Evolutionary conservation across 2,797 vertebrate genomes (phyloP).

Genomic region (Mico argentatus): DNA sequence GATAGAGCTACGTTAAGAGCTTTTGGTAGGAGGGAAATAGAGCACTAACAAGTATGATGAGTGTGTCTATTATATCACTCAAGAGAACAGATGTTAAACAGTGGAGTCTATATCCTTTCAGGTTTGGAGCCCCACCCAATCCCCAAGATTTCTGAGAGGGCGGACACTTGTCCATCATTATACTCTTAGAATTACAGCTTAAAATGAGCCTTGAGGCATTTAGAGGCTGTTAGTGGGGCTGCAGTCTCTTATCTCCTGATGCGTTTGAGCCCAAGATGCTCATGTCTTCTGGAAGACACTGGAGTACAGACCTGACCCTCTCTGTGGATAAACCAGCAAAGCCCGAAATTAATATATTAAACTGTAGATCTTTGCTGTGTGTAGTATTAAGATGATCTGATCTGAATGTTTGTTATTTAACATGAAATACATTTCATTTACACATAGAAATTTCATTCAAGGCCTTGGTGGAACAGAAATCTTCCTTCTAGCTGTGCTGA

Average conservation of each 20-base stretch:
- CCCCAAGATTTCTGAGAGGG: background rate
- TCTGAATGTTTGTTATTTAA: background rate
- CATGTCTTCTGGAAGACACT: background rate
- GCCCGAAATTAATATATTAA: background rate
- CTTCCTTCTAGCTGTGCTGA: background rate
- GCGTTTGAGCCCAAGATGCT: background rate
- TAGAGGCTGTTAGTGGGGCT: fast-evolving
- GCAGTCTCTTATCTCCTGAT: background rate
- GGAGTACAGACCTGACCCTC: background rate
- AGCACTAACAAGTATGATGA: background rate
- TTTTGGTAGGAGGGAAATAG: background rate
- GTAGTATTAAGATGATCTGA: background rate
- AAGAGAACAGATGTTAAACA: conserved; percentile 13
- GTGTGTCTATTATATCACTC: background rate
- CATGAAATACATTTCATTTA: background rate
- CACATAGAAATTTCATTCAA: background rate
- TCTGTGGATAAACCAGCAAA: background rate
- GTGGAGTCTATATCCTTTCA: background rate
- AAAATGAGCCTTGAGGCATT: background rate
- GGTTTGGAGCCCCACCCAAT: background rate
- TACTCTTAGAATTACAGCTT: background rate
- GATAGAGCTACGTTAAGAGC: background rate
- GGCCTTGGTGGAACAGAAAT: background rate
- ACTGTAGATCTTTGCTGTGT: background rate
- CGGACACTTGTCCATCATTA: background rate